Evolutionary conservation across 2,797 vertebrate species (phyloP).

Genomic region (Sciaenops ocellatus): DNA sequence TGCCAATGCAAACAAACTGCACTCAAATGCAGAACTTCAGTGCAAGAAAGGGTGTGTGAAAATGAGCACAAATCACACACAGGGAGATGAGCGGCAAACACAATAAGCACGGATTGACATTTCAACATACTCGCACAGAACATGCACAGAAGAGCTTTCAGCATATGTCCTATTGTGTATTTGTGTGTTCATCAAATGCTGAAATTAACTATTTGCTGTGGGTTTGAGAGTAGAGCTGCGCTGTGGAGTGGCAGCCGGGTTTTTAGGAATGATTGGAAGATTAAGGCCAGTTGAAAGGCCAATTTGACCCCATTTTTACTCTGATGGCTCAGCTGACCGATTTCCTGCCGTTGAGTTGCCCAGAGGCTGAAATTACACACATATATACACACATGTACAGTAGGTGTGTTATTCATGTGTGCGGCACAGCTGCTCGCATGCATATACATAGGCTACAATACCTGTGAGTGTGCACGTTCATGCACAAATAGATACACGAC

Average conservation of each 20-base stretch:
- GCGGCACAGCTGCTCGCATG: constrained; percentile 28
- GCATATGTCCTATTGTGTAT: constrained; percentile 47
- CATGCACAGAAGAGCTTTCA: background rate
- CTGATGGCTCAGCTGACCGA: constrained; percentile 73
- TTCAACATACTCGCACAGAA: constrained; percentile 35
- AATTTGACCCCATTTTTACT: constrained; percentile 85
- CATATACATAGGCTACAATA: constrained; percentile 17
- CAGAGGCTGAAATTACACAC: constrained; percentile 52
- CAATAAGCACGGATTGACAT: constrained; percentile 19
- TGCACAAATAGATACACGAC: constrained; percentile 3
- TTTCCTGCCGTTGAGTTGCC: constrained; percentile 69
- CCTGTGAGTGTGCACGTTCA: constrained; percentile 4
- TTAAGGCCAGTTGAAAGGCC: constrained; percentile 81
- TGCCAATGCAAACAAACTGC: constrained; percentile 77
- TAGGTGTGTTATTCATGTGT: constrained; percentile 48
- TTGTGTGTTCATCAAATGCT: constrained; percentile 74
- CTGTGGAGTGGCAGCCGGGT: constrained; percentile 51
- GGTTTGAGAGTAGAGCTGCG: constrained; percentile 25
- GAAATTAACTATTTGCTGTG: constrained; percentile 74
- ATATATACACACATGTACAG: constrained; percentile 15
- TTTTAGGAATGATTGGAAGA: constrained; percentile 82
- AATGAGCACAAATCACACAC: constrained; percentile 35
- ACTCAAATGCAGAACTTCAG: constrained; percentile 60
- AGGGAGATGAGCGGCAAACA: constrained; percentile 24
- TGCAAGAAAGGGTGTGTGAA: constrained; percentile 47